These are phyloP conservation scores for Hippocampus barbouri DNA, from an alignment of 2,113 vertebrate genomes.

Conservation along the genomic window DNA sequence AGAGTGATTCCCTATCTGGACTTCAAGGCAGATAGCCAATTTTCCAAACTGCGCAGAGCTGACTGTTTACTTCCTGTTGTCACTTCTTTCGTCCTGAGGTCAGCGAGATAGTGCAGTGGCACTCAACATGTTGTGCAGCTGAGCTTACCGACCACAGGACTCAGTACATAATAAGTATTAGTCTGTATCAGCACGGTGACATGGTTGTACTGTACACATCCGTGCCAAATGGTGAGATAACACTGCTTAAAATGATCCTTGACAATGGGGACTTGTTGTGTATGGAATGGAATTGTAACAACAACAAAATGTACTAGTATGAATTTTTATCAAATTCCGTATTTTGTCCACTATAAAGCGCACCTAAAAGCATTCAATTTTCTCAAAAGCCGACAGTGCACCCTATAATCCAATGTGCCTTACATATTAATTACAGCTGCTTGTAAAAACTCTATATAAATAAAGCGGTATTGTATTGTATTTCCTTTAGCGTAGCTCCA, in stretches of 20 bases:
- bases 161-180: conserved; percentile 41
- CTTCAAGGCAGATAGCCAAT: conserved; percentile 33
- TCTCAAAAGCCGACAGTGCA: too few species aligned
- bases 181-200: conserved; percentile 24
- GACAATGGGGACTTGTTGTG: background rate
- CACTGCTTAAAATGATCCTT: conserved; percentile 3
- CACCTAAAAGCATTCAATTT: too few species aligned
- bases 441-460: too few species aligned
- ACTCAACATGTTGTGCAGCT: conserved; percentile 7
- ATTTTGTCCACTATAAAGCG: too few species aligned
- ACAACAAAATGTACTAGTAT: background rate
- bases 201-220: background rate
- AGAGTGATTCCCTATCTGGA: conserved; percentile 28
- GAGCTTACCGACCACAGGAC: conserved; percentile 13
- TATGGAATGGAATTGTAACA: background rate
- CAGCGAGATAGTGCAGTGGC: conserved; percentile 35
- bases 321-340: background rate
- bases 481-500: too few species aligned
- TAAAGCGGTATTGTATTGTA: too few species aligned
- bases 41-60: conserved; percentile 34
- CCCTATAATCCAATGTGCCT: too few species aligned
- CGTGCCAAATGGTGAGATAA: conserved; percentile 11
- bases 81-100: conserved; percentile 38
- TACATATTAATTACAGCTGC: too few species aligned
- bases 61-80: conserved; percentile 39